A percentile compares a stretch with the other conserved stretches of the same genome.
phyloP scores from a whole-genome alignment of 2,888 invertebrate species.

The Iselma pallidipennis region DNA sequence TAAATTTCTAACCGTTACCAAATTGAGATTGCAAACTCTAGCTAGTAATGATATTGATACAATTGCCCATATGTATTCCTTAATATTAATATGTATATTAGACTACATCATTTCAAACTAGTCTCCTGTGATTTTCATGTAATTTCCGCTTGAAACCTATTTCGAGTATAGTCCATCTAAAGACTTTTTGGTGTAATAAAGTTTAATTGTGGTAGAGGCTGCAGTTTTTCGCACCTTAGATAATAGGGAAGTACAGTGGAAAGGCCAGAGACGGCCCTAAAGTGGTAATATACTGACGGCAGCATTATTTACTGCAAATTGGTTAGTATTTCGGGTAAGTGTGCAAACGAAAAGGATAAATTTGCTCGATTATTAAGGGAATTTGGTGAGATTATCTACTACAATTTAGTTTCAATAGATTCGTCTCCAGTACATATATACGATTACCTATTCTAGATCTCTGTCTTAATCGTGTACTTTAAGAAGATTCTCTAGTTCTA shows the following conservation, averaged over 20 bases:
- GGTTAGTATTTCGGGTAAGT: neutral
- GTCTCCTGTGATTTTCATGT: neutral
- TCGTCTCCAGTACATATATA: neutral
- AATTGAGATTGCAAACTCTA: neutral
- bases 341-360: neutral
- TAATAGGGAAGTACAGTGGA: neutral
- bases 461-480: neutral
- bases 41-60: neutral
- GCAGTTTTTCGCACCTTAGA: slow-evolving; percentile 2
- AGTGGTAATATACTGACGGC: neutral
- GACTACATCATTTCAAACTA: neutral
- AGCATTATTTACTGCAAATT: slow-evolving; percentile 1
- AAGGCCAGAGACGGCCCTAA: neutral
- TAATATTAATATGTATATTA: neutral
- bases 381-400: neutral
- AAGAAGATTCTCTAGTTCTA: neutral
- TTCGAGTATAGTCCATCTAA: neutral
- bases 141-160: neutral
- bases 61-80: no score
- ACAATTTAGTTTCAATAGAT: neutral
- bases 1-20: slow-evolving; percentile 40
- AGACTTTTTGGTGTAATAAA: slow-evolving; percentile 1
- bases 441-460: neutral
- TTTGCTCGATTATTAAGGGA: neutral
- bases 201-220: slow-evolving; percentile 2